Evolutionary conservation across 2,113 vertebrate genomes (phyloP), one percentile per base, ranked within the genome.

Genomic region (Gasterosteus nipponicus): DNA sequence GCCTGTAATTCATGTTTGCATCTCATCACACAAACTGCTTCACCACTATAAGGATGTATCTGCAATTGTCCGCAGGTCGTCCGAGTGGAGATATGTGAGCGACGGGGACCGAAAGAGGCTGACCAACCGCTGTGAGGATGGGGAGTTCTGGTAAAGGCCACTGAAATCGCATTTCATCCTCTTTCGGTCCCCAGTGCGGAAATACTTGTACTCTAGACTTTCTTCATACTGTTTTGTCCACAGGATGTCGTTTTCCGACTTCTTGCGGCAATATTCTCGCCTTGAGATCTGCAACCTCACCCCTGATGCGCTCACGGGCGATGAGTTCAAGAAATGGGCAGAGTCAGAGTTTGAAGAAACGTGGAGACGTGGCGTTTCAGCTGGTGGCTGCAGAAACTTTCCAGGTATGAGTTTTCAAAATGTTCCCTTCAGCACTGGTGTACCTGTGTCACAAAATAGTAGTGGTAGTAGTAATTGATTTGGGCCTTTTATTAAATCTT

Each of bases 251-350:
- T 96, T 95, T 83, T 83, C 86, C 0, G 96, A 99, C 83, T 99
- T 99, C 83, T 86, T 96, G 77, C 87, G 89, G n/a, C 93, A 98
- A 18, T 98, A 96, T 62, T 96, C 96, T 1, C 93, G 92, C 26
- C 85, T 98, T 78, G 97, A 99, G 86, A 97, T 98, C 91, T 98
- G 97, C 86, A 98, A 97, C 90, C 94, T 98, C 70, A 97, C 96
- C 19, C 97, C 97, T 0, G 96, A 98, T 69, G 95, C 95, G 0
- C 93, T 97, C 73, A 76, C 91, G 8, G 92, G 90, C 0, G 94
- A 96, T 0, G 90, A 62, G 10, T 95, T 92, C 81, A 95, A 95
- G 87, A 97, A 96, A 57, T 98, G 96, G 96, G 93, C 94, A 2
- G 91, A 98, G 88, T 78, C 86, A 39, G 96, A 96, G 87, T 94